These are phyloP conservation scores for Archips crataeganus DNA, from an alignment of 2,888 invertebrate genomes.

Conservation along the genomic window DNA sequence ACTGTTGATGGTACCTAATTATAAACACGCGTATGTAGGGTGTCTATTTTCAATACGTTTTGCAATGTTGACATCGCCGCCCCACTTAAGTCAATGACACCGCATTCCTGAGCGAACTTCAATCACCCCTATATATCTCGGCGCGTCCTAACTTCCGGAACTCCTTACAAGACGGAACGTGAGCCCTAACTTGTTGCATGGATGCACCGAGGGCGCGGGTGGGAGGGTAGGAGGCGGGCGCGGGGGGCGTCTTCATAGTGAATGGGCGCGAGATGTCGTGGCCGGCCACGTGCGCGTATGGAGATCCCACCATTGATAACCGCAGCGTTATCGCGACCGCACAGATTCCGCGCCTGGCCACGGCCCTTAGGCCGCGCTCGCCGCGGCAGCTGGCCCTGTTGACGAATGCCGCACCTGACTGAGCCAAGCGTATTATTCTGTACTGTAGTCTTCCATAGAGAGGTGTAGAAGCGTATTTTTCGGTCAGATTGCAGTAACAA, in stretches of 20 bases:
- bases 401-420: neutral
- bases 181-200: slow-evolving; percentile 84
- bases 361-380: slow-evolving; percentile 10
- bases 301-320: slow-evolving; percentile 84
- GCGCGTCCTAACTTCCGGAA: slow-evolving; percentile 63
- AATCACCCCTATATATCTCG: slow-evolving; percentile 41
- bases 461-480: neutral
- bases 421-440: neutral
- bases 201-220: slow-evolving; percentile 70
- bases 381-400: neutral
- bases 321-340: slow-evolving; percentile 75
- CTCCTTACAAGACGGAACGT: slow-evolving; percentile 76
- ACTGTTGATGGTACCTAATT: neutral
- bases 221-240: slow-evolving; percentile 64
- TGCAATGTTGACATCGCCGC: slow-evolving; percentile 31
- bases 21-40: neutral
- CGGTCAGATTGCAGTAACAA: no score
- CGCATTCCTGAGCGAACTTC: slow-evolving; percentile 39
- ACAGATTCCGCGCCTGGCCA: slow-evolving; percentile 42
- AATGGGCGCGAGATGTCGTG: slow-evolving; percentile 85
- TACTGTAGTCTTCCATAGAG: neutral
- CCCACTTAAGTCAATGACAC: slow-evolving; percentile 38
- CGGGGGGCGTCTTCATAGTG: slow-evolving; percentile 80
- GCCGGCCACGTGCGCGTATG: slow-evolving; percentile 83
- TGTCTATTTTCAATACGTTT: neutral